phyloP scores from a whole-genome alignment of 2,113 vertebrate species.

The Noctilio leporinus region DNA sequence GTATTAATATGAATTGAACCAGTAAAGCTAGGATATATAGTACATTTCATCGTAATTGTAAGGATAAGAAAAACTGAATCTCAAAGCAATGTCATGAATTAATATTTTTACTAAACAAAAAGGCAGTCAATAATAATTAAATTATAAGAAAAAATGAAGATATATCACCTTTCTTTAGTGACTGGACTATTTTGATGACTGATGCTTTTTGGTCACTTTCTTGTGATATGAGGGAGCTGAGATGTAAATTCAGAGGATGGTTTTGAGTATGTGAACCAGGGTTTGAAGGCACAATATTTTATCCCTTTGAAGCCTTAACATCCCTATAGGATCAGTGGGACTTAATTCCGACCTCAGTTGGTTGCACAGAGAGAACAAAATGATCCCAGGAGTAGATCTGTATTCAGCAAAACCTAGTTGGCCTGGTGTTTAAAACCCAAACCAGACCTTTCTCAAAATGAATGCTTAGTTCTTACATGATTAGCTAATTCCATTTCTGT shows the following conservation, averaged over 20 bases:
- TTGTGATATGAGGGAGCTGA: neutral
- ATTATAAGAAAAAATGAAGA: neutral
- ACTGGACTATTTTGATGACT: neutral
- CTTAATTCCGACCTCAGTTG: conserved; percentile 4
- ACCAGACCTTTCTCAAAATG: neutral
- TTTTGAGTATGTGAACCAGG: neutral
- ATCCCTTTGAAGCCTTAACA: neutral
- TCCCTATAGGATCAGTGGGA: neutral
- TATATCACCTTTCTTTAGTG: neutral
- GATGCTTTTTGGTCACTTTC: neutral
- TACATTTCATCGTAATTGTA: neutral
- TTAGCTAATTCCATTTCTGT: neutral
- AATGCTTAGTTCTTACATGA: neutral
- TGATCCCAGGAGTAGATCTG: neutral
- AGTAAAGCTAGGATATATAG: neutral
- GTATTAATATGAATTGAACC: neutral
- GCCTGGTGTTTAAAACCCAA: neutral
- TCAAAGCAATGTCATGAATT: neutral
- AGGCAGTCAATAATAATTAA: neutral
- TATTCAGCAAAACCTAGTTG: neutral
- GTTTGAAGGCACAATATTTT: neutral
- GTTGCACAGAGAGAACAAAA: neutral
- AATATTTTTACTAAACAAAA: neutral
- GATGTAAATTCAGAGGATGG: neutral
- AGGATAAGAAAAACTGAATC: neutral